Evolutionary conservation across 2,797 vertebrate species (phyloP).

Genomic region (Danionella dracula): DNA sequence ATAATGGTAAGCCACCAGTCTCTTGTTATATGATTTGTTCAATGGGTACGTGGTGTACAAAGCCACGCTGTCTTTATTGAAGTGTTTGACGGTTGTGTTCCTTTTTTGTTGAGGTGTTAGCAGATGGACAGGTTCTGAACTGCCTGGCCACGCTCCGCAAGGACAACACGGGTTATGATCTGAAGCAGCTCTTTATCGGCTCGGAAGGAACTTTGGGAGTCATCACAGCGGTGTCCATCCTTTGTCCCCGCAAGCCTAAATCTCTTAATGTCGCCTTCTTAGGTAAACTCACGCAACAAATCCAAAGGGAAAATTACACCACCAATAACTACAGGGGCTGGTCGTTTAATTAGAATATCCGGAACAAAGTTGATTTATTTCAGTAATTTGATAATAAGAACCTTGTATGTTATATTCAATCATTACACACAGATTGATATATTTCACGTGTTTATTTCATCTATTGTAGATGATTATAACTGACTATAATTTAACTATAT

Average conservation of each 20-base stretch:
- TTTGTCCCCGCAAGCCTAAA: constrained; percentile 84
- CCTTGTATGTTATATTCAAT: too few relatives aligned
- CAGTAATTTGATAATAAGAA: too few relatives aligned
- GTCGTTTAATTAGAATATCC: too few relatives aligned
- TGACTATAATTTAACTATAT: too few relatives aligned
- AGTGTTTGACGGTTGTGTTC: not conserved
- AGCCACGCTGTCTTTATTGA: not conserved
- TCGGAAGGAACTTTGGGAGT: constrained; percentile 92
- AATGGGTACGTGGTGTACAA: not conserved
- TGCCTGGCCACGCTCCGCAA: constrained; percentile 83
- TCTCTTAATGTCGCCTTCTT: constrained; percentile 87
- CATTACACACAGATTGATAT: too few relatives aligned
- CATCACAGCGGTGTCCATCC: constrained; percentile 84
- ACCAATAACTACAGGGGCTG: too few relatives aligned
- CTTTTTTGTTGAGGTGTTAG: constrained; percentile 76
- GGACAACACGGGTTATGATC: constrained; percentile 95
- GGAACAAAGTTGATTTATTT: too few relatives aligned
- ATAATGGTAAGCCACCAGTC: not conserved
- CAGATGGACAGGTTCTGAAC: constrained; percentile 80
- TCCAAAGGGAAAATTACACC: not conserved
- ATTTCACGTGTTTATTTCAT: too few relatives aligned
- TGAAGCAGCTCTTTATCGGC: constrained; percentile 96
- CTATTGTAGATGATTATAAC: too few relatives aligned
- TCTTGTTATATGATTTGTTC: not conserved
- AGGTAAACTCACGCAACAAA: constrained; percentile 61